A percentile compares a stretch with the other conserved stretches of the same genome.
Evolutionary conservation across 2,888 invertebrate genomes (phyloP).

Genomic region (Norana najaformis): DNA sequence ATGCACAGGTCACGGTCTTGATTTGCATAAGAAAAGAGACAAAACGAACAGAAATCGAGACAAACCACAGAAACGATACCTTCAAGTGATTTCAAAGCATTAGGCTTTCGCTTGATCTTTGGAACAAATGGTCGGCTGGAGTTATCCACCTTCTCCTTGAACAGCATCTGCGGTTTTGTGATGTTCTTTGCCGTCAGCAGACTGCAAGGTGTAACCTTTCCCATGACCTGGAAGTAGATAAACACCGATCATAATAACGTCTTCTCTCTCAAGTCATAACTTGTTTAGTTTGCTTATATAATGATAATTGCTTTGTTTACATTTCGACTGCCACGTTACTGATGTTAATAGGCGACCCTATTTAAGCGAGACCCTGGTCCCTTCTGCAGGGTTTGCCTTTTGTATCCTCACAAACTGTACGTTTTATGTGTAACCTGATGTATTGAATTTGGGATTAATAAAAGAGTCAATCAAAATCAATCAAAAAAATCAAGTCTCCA

Average conservation of each 20-base stretch:
- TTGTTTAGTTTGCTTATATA: no score
- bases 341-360: no score
- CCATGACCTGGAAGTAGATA: not conserved
- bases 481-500: no score
- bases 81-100: slow-evolving; percentile 75
- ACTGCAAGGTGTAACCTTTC: slow-evolving; percentile 39
- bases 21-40: not conserved
- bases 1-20: not conserved
- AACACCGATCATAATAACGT: not conserved
- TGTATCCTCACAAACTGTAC: no score
- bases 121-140: slow-evolving; percentile 79
- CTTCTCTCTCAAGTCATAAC: no score
- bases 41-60: not conserved
- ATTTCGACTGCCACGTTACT: no score
- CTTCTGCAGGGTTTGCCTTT: no score
- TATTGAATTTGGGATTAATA: no score
- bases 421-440: no score
- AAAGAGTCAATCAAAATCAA: no score
- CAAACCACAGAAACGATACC: slow-evolving; percentile 46
- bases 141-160: slow-evolving; percentile 84
- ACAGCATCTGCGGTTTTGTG: slow-evolving; percentile 78
- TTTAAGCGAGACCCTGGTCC: no score
- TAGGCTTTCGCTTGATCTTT: slow-evolving; percentile 81
- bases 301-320: no score
- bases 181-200: slow-evolving; percentile 60